These are phyloP conservation scores for Pipistrellus nathusii DNA, from an alignment of 2,797 vertebrate genomes.

Conservation along the genomic window DNA sequence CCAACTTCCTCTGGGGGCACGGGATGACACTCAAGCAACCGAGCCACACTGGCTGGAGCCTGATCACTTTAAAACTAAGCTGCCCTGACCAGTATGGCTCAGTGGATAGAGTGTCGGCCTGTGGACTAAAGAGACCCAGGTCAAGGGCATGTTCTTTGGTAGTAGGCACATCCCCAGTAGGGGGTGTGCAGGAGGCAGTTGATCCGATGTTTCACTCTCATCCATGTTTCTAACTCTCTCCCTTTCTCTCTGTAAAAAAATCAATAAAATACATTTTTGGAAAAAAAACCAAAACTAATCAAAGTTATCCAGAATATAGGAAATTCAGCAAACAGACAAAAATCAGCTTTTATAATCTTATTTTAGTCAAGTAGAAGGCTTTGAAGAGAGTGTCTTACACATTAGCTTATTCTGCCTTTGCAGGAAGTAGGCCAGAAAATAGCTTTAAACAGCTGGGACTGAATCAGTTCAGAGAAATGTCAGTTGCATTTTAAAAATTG, in stretches of 20 bases:
- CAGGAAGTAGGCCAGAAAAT: slow-evolving; percentile 2
- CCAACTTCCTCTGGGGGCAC: not conserved
- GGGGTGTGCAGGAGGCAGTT: too few species aligned
- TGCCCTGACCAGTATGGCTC: too few species aligned
- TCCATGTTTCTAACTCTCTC: too few species aligned
- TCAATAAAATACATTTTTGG: too few species aligned
- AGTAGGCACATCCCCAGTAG: too few species aligned
- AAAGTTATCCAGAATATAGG: not conserved
- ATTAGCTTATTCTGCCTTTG: not conserved
- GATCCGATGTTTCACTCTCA: too few species aligned
- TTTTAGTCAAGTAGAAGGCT: slow-evolving; percentile 35
- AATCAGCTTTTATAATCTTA: slow-evolving; percentile 31
- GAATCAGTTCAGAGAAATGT: slow-evolving; percentile 7
- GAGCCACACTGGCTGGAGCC: not conserved
- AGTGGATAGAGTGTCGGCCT: too few species aligned
- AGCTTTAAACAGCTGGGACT: not conserved
- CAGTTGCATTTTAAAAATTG: not conserved
- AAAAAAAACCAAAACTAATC: not conserved
- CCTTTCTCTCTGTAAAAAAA: too few species aligned
- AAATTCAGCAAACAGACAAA: slow-evolving; percentile 26
- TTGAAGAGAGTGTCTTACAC: not conserved
- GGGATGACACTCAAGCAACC: not conserved
- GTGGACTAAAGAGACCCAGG: too few species aligned
- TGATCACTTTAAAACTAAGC: not conserved
- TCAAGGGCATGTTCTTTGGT: too few species aligned